Percentiles rank a stretch among this genome's conserved stretches.
Evolutionary conservation across 1,140 invertebrate genomes (phyloP).

Genomic region (Pseudomyrmex flavicornis): DNA sequence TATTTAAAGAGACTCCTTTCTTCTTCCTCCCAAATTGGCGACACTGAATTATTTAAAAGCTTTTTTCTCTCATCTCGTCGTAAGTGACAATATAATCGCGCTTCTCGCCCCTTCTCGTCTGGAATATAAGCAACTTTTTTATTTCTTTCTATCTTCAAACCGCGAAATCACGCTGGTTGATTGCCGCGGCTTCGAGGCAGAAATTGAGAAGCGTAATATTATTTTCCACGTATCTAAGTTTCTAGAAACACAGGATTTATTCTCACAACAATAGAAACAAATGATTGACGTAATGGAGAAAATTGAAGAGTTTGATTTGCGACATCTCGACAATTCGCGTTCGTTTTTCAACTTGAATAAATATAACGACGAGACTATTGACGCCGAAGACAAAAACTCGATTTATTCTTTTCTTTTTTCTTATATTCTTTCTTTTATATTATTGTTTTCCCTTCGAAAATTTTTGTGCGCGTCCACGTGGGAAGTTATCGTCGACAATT

Average conservation of each 20-base stretch:
- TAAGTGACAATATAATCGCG: conserved; percentile 1
- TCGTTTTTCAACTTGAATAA: conserved; percentile 10
- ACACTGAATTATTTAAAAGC: conserved; percentile 25
- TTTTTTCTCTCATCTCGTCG: background rate
- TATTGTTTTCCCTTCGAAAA: too few species aligned
- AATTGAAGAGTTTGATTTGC: background rate
- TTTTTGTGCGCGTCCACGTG: too few species aligned
- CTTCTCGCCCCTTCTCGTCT: background rate
- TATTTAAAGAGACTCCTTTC: background rate
- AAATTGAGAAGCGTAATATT: conserved; percentile 7
- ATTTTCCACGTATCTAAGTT: background rate
- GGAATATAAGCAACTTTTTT: conserved; percentile 15
- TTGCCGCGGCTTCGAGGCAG: background rate
- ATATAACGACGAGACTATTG: background rate
- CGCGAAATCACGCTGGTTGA: background rate
- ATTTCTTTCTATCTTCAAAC: background rate
- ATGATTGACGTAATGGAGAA: background rate
- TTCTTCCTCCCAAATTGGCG: background rate
- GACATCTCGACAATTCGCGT: background rate
- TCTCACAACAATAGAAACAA: background rate
- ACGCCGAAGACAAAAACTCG: too few species aligned
- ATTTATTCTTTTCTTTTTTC: too few species aligned
- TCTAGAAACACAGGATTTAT: background rate
- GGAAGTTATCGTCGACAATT: too few species aligned
- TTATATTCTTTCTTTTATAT: too few species aligned